phyloP scores from a whole-genome alignment of 2,113 vertebrate species.

The Marmota flaviventris region DNA sequence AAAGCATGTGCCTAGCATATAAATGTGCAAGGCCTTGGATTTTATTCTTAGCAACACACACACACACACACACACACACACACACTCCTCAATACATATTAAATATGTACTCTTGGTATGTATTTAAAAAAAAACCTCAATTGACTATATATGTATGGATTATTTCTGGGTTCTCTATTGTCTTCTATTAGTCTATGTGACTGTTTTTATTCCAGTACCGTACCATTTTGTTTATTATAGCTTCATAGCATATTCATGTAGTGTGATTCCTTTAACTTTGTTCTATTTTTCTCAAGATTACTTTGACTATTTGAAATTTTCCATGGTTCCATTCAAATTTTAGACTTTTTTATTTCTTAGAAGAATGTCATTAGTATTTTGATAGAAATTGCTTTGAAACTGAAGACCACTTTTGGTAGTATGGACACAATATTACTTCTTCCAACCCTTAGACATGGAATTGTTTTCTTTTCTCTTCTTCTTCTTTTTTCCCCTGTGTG shows the following conservation, averaged over 20 bases:
- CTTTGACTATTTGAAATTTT: not conserved
- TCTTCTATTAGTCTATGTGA: too few species aligned
- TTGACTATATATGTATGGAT: not conserved
- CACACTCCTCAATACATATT: not conserved
- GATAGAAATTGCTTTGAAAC: not conserved
- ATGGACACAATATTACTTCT: not conserved
- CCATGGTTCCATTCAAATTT: not conserved
- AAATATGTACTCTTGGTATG: not conserved
- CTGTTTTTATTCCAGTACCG: too few species aligned
- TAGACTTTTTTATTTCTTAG: not conserved
- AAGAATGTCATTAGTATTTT: not conserved
- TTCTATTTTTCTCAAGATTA: not conserved
- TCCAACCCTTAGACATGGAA: not conserved
- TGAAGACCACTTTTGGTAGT: not conserved
- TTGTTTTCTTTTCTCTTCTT: too few species aligned
- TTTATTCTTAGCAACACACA: not conserved
- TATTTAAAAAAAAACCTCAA: too few species aligned
- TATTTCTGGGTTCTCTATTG: not conserved
- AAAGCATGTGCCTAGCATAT: too few species aligned
- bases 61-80: not conserved
- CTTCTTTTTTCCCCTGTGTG: too few species aligned
- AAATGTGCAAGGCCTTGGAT: too few species aligned
- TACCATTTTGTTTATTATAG: not conserved
- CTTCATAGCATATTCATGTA: not conserved
- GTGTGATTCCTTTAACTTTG: not conserved